Evolutionary conservation across 2,888 invertebrate genomes (phyloP).

Genomic region (Polydrusus pterygomalis): DNA sequence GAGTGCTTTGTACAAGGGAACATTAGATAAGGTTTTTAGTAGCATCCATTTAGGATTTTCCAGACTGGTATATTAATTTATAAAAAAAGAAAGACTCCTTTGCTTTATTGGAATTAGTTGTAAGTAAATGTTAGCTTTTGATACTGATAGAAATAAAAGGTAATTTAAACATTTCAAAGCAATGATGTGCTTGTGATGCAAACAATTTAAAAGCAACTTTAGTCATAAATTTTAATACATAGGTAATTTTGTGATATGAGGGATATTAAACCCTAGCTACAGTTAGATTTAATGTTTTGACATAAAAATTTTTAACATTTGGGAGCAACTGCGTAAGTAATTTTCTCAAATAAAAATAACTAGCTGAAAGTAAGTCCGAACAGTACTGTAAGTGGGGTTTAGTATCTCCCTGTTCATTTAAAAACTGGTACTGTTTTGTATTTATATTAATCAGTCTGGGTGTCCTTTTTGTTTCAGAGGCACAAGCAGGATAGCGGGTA

Average conservation of each 20-base stretch:
- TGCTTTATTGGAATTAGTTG: constrained; percentile 9
- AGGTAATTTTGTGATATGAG: constrained; percentile 25
- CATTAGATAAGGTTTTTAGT: constrained; percentile 59
- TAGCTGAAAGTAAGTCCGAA: background rate
- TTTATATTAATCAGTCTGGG: constrained; percentile 72
- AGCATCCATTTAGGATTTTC: constrained; percentile 69
- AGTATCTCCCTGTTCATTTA: constrained; percentile 27
- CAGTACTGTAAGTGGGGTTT: constrained; percentile 29
- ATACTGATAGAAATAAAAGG: background rate
- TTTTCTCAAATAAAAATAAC: background rate
- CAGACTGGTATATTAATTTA: constrained; percentile 68
- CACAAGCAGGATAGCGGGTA: constrained; percentile 85
- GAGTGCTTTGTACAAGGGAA: no score
- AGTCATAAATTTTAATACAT: background rate
- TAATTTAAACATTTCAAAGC: background rate
- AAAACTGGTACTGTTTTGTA: constrained; percentile 30
- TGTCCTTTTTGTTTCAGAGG: constrained; percentile 84
- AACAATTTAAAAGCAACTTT: no score
- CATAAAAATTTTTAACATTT: background rate
- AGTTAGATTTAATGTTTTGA: background rate
- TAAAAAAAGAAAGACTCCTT: background rate
- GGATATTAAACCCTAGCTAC: constrained; percentile 42
- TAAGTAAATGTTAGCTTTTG: constrained; percentile 6
- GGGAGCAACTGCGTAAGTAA: background rate
- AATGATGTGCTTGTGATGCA: no score